These are phyloP conservation scores for Listrodromus nycthemerus DNA, from an alignment of 2,888 invertebrate species.

Conservation along the genomic window DNA sequence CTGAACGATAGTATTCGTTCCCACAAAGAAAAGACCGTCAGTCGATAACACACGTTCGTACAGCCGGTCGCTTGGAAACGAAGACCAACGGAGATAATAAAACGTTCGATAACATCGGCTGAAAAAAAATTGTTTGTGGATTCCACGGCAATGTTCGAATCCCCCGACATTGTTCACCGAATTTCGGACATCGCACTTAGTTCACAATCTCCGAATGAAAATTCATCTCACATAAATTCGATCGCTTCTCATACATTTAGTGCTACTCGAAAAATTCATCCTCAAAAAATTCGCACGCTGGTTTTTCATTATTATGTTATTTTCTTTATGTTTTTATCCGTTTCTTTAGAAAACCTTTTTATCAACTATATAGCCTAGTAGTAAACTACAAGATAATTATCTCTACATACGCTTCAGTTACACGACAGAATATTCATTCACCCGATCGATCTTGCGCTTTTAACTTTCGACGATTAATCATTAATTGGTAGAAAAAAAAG, in stretches of 20 bases:
- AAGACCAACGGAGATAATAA: conserved; percentile 30
- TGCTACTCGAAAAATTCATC: conserved; percentile 16
- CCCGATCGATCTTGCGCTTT: conserved; percentile 24
- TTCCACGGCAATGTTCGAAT: conserved; percentile 7
- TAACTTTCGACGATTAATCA: conserved; percentile 32
- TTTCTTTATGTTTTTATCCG: conserved; percentile 12
- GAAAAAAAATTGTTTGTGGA: conserved; percentile 8
- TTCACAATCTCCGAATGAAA: conserved; percentile 3
- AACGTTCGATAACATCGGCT: conserved; percentile 41
- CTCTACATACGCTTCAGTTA: conserved; percentile 47
- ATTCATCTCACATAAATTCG: conserved; percentile 23
- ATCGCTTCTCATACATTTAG: conserved; percentile 6
- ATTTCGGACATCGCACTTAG: neutral
- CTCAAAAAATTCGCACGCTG: conserved; percentile 28
- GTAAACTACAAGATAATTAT: conserved; percentile 52
- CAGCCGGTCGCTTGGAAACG: conserved; percentile 8
- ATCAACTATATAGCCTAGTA: conserved; percentile 58
- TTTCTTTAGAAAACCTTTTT: conserved; percentile 53
- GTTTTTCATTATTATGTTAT: conserved; percentile 3
- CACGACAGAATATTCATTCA: conserved; percentile 36
- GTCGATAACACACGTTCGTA: neutral
- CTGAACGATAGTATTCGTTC: neutral
- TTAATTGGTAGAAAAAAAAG: conserved; percentile 38
- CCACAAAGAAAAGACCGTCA: conserved; percentile 15
- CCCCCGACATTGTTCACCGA: neutral